phyloP scores from a whole-genome alignment of 2,888 invertebrate genomes.

The Caenorhabditis uteleia region DNA sequence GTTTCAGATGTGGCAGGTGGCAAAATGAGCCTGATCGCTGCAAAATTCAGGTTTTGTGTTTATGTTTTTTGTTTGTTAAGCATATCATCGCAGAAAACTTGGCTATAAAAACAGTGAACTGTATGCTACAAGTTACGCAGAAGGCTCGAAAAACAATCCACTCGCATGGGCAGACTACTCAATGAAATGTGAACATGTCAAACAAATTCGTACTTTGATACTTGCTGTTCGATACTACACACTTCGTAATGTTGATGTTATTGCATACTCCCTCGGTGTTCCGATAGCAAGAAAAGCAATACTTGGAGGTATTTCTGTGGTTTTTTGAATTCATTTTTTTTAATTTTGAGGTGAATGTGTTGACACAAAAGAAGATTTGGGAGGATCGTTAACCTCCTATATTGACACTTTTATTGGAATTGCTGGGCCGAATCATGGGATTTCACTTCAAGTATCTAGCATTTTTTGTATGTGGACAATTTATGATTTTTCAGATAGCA shows the following conservation, averaged over 20 bases:
- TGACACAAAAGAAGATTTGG: constrained; percentile 60
- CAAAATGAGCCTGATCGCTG: constrained; percentile 48
- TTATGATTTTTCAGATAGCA: constrained; percentile 11
- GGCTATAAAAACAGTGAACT: constrained; percentile 55
- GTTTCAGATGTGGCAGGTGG: constrained; percentile 61
- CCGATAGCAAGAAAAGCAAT: constrained; percentile 63
- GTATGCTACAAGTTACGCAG: constrained; percentile 58
- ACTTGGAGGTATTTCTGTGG: constrained; percentile 56
- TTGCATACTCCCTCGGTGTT: constrained; percentile 61
- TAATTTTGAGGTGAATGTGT: constrained; percentile 50
- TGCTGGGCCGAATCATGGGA: constrained; percentile 67
- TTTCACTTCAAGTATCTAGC: constrained; percentile 35
- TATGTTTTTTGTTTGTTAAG: neutral
- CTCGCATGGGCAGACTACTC: constrained; percentile 61
- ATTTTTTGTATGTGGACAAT: neutral
- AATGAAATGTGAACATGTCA: constrained; percentile 60
- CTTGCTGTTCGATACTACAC: constrained; percentile 65
- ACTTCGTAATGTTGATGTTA: constrained; percentile 57
- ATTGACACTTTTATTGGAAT: constrained; percentile 65
- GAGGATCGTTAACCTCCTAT: constrained; percentile 52
- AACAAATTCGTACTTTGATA: constrained; percentile 56
- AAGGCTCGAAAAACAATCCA: constrained; percentile 50
- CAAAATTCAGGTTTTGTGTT: constrained; percentile 21
- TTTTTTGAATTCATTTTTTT: neutral
- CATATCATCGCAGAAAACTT: constrained; percentile 18